Base-by-base conservation (phyloP, 2,888 invertebrate genomes). In the Stomorhina lunata region DNA sequence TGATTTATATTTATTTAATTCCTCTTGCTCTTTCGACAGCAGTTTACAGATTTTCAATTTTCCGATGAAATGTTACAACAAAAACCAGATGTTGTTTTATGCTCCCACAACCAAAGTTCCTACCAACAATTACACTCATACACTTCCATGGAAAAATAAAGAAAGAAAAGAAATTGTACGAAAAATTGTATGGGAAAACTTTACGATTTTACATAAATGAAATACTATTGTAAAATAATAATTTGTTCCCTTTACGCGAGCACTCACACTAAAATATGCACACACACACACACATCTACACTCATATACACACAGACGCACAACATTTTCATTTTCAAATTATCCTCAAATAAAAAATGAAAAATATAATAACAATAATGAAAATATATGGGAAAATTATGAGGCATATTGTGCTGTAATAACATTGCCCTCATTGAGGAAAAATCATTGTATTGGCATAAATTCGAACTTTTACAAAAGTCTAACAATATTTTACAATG, bases 21-120 rank as follows among this genome's bases (percentile, higher is more conserved):
- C 17, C 9, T 77, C 57, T 72, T 72, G 2, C 34, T 50, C 34
- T 53, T 57, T 65, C 57, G 37, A 32, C 34, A 80, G 43, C 37
- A 45, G 66, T 59, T 71, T 59, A 71, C 27, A 57, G 37, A 71
- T 71, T 72, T 76, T 66, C 43, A 65, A 75, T 53, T 55, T 71
- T 57, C 29, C 68, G 34, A 40, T 32, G 22, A 69, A 80, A 48
- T 69, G 48, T 63, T 75, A 68, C 55, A 22, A n/a, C 10, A 61
- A 53, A 65, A 75, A 73, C 61, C 75, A 75, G 75, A 75, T 75
- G 80, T 68, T 80, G 73, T 75, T 68, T 53, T 65, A 61, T 34
- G 57, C 29, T 45, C 15, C 10, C n/a, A 12, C 34, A 37, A 6
- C 32, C 12, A 25, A 48, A 77, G 20, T 53, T 71, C 45, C 12